Conservation (phyloP, 2,888 invertebrate genomes). For the Dasypogon diadema region DNA sequence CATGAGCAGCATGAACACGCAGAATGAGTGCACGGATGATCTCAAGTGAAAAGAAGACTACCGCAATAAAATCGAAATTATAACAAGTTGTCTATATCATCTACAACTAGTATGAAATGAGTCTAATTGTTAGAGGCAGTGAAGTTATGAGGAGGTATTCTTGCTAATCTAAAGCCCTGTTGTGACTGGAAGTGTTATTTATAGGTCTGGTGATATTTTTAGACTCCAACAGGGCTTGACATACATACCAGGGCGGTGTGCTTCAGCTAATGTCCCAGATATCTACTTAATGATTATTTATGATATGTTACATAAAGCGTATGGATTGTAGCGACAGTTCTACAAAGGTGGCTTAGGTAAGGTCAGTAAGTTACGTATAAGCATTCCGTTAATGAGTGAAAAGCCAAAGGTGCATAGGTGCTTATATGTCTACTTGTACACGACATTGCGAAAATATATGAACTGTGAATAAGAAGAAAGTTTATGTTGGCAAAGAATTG, state of each 20-base stretch:
- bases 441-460: too few species aligned
- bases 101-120: neutral
- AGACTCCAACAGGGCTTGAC: neutral
- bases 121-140: conserved; percentile 1
- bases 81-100: neutral
- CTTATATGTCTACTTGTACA: too few species aligned
- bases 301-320: conserved; percentile 8
- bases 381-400: neutral
- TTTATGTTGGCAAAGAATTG: too few species aligned
- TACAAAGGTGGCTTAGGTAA: neutral
- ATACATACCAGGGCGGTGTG: conserved; percentile 33
- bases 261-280: conserved; percentile 35
- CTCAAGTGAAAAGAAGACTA: conserved; percentile 3
- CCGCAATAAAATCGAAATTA: conserved; percentile 7
- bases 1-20: neutral
- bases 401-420: neutral
- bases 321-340: neutral
- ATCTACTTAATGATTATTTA: conserved; percentile 37
- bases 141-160: conserved; percentile 5
- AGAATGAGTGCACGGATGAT: neutral
- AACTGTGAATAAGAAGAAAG: too few species aligned
- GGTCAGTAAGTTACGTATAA: neutral
- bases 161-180: conserved; percentile 17
- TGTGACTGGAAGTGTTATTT: conserved; percentile 32
- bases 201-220: conserved; percentile 30